These are phyloP conservation scores for Probaryconus sp. DNA, from an alignment of 1,140 invertebrate species.

Conservation along the genomic window DNA sequence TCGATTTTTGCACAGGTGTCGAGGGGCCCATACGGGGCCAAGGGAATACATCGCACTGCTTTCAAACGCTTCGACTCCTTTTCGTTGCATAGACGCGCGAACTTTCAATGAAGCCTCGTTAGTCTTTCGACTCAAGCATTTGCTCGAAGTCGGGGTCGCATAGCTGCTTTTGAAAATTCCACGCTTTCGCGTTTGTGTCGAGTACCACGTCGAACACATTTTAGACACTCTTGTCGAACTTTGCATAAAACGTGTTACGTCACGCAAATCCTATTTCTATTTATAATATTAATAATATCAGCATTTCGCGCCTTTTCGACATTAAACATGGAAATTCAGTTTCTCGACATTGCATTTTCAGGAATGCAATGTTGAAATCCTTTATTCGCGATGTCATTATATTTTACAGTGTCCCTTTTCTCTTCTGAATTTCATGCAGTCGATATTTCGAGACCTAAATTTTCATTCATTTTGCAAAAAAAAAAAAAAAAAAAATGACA, in stretches of 20 bases:
- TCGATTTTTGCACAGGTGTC: constrained; percentile 66
- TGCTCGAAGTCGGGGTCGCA: constrained; percentile 21
- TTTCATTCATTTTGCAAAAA: no score
- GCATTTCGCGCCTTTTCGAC: constrained; percentile 5
- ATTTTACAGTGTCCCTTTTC: no score
- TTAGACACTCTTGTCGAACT: constrained; percentile 20
- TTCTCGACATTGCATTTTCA: no score
- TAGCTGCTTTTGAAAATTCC: constrained; percentile 54
- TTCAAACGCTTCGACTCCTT: constrained; percentile 57
- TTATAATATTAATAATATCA: constrained; percentile 42
- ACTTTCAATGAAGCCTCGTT: constrained; percentile 70
- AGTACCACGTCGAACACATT: constrained; percentile 12
- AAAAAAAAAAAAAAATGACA: no score
- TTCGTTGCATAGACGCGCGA: constrained; percentile 42
- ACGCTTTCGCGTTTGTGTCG: constrained; percentile 6
- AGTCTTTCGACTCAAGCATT: constrained; percentile 56
- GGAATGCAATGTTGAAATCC: no score
- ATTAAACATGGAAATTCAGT: constrained; percentile 45
- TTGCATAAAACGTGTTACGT: constrained; percentile 30
- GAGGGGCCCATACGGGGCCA: constrained; percentile 46
- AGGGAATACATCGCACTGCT: constrained; percentile 62
- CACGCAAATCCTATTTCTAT: constrained; percentile 40
- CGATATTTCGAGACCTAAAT: no score
- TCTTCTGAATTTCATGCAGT: no score
- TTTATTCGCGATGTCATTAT: no score